phyloP scores from a whole-genome alignment of 1,140 invertebrate genomes.

The Diachasma alloeum region DNA sequence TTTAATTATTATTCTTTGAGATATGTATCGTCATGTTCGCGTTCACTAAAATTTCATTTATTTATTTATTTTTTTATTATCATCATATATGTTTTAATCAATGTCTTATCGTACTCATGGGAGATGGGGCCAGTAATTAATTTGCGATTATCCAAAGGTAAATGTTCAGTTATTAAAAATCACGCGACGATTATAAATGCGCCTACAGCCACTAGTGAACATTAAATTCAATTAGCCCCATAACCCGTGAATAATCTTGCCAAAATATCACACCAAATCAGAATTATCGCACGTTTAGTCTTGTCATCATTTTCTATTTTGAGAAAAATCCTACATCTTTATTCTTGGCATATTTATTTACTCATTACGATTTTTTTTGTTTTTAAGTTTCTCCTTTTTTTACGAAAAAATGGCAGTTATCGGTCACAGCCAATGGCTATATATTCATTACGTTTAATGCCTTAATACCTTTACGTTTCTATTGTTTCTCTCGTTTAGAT shows the following conservation, averaged over 20 bases:
- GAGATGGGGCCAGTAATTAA: neutral
- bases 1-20: conserved; percentile 66
- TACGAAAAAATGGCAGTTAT: conserved; percentile 66
- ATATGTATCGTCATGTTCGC: conserved; percentile 64
- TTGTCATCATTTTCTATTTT: conserved; percentile 14
- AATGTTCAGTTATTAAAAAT: neutral
- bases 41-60: conserved; percentile 16
- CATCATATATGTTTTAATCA: conserved; percentile 17
- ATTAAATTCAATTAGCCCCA: neutral
- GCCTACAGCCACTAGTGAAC: conserved; percentile 2
- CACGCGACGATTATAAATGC: neutral
- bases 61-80: conserved; percentile 38
- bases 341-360: neutral
- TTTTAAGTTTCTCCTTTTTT: conserved; percentile 36
- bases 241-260: conserved; percentile 18
- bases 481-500: neutral
- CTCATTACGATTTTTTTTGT: conserved; percentile 10
- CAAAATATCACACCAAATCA: conserved; percentile 28
- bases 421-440: conserved; percentile 67
- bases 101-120: neutral
- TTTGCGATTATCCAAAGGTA: neutral
- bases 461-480: conserved; percentile 18
- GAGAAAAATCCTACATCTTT: conserved; percentile 22
- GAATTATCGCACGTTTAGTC: conserved; percentile 3
- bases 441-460: conserved; percentile 54